phyloP scores from a whole-genome alignment of 2,797 vertebrate species.

The Antrozous pallidus region DNA sequence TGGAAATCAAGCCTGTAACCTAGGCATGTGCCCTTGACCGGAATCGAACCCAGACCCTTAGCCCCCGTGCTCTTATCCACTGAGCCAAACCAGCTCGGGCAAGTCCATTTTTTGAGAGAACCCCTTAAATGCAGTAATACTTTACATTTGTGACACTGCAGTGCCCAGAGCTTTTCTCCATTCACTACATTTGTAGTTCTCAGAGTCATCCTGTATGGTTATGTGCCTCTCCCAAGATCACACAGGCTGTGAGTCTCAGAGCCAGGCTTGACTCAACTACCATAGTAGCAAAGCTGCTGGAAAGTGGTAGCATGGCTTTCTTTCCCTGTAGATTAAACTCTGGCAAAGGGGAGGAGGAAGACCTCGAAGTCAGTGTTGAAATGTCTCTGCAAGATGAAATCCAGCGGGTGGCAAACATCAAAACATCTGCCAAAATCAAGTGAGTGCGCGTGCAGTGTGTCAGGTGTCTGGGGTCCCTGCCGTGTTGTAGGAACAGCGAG shows the following conservation, averaged over 20 bases:
- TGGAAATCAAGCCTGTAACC: too few relatives aligned
- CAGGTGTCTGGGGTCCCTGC: not conserved
- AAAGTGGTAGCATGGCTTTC: not conserved
- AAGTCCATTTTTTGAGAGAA: not conserved
- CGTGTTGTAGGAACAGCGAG: not conserved
- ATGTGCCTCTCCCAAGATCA: not conserved
- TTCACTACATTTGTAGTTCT: not conserved
- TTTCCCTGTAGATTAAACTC: slow-evolving; percentile 81
- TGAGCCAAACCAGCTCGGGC: too few relatives aligned
- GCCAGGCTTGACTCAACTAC: not conserved
- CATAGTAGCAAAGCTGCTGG: not conserved
- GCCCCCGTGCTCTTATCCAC: too few relatives aligned
- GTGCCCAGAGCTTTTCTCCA: not conserved
- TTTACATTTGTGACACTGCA: not conserved
- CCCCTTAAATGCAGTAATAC: not conserved
- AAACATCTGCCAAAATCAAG: slow-evolving; percentile 95
- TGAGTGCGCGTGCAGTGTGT: slow-evolving; percentile 75
- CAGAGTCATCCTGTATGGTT: not conserved
- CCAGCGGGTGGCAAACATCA: slow-evolving; percentile 87
- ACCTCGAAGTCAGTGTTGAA: slow-evolving; percentile 77
- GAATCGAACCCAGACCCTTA: too few relatives aligned
- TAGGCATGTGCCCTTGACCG: too few relatives aligned
- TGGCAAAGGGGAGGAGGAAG: slow-evolving; percentile 79
- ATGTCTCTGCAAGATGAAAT: slow-evolving; percentile 89
- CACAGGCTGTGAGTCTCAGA: not conserved